phyloP scores from a whole-genome alignment of 1,140 invertebrate genomes.

The Pygmarrhopalites habei region DNA sequence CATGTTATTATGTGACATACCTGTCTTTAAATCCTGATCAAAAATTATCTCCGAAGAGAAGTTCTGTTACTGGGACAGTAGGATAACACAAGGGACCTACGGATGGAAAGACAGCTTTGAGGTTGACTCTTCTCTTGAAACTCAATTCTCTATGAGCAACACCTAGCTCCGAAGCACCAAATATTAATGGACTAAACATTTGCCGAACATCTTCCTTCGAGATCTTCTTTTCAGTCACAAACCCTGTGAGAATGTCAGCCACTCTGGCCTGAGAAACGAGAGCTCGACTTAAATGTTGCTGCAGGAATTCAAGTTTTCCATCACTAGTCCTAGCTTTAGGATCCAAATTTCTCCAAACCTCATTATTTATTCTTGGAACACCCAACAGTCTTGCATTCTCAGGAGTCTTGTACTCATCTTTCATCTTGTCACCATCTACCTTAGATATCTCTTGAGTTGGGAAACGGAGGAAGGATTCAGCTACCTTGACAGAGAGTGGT shows the following conservation, averaged over 20 bases:
- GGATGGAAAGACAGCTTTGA: conserved; percentile 2
- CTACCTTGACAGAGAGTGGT: not conserved
- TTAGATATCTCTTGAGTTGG: not conserved
- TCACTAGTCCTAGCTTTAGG: not conserved
- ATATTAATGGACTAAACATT: not conserved
- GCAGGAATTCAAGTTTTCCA: not conserved
- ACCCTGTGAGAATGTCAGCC: conserved; percentile 5
- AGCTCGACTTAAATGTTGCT: not conserved
- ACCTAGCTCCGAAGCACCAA: conserved; percentile 3
- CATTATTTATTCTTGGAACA: conserved; percentile 18
- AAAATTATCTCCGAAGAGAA: conserved; percentile 24
- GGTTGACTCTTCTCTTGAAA: not conserved
- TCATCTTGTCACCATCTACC: not conserved
- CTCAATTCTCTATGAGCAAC: not conserved
- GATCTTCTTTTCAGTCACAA: not conserved
- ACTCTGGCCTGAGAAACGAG: conserved; percentile 6
- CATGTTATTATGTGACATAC: not conserved
- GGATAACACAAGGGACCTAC: conserved; percentile 3
- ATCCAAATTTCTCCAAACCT: conserved; percentile 13
- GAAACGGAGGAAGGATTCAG: not conserved
- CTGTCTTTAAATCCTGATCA: conserved; percentile 2
- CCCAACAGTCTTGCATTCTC: conserved; percentile 7
- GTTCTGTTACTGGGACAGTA: conserved; percentile 8
- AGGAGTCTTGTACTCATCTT: conserved; percentile 14
- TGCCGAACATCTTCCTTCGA: not conserved